Conservation (phyloP, 2,797 vertebrate genomes). For the Eremophila alpestris region DNA sequence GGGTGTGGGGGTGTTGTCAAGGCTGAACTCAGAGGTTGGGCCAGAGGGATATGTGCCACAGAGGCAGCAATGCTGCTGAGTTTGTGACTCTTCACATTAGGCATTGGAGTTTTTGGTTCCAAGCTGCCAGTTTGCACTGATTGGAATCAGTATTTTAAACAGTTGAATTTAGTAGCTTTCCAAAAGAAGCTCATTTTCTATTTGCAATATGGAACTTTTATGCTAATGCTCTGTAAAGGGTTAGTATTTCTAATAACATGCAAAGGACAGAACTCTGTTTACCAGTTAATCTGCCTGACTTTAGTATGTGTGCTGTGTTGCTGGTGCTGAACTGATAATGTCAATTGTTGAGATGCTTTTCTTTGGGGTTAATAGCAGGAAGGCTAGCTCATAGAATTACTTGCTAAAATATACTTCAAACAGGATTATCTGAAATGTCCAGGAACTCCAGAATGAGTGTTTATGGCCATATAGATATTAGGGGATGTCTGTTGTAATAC, state of each 20-base stretch:
- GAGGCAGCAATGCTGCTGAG: neutral
- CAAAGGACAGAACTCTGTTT: neutral
- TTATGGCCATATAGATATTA: neutral
- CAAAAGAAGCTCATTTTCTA: neutral
- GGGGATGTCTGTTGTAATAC: neutral
- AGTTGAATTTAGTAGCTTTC: neutral
- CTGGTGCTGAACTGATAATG: neutral
- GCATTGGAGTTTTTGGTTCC: neutral
- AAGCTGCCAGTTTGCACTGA: neutral
- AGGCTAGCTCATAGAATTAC: neutral
- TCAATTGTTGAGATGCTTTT: neutral
- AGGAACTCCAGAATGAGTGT: neutral
- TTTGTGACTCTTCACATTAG: neutral
- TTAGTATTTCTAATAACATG: neutral
- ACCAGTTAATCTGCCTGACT: neutral
- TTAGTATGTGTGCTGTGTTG: neutral
- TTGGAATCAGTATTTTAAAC: neutral
- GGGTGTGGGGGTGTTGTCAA: neutral
- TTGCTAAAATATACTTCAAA: neutral
- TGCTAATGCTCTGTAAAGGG: neutral
- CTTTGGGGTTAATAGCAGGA: neutral
- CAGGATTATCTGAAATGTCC: neutral
- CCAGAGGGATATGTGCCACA: neutral
- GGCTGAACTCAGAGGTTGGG: neutral
- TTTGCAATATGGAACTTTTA: neutral